These are phyloP conservation scores for Epizoanthus rinbou DNA, from an alignment of 92 coral and sea anemone species.

Conservation along the genomic window DNA sequence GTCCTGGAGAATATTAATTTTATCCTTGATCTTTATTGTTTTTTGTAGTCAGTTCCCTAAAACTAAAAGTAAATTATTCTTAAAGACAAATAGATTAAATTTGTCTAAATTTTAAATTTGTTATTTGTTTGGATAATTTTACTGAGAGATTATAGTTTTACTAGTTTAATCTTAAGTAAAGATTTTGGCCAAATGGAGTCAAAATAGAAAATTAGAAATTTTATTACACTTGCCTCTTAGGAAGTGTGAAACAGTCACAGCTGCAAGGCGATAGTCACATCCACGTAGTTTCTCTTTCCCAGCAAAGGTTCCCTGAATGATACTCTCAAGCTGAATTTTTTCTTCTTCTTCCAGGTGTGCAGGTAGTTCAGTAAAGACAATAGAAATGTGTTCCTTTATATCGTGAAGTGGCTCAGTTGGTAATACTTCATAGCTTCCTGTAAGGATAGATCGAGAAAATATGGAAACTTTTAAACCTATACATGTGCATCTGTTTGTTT, in stretches of 20 bases:
- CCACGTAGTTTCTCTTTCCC: conserved; percentile 56
- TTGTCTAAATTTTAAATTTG: conserved; percentile 16
- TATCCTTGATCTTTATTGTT: conserved; percentile 14
- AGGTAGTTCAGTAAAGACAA: conserved; percentile 53
- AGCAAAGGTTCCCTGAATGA: conserved; percentile 39
- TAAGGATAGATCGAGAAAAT: not conserved
- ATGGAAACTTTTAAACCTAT: not conserved
- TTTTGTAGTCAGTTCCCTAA: conserved; percentile 6
- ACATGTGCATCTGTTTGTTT: not conserved
- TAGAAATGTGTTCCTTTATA: conserved; percentile 47
- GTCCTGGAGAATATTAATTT: conserved; percentile 18
- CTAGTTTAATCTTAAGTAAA: not conserved
- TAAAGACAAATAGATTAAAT: conserved; percentile 8
- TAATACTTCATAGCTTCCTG: conserved; percentile 56
- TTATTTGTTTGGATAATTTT: conserved; percentile 18
- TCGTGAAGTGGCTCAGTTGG: conserved; percentile 61
- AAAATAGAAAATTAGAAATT: conserved; percentile 9
- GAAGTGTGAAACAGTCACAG: conserved; percentile 46
- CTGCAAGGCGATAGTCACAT: conserved; percentile 47
- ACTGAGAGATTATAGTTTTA: conserved; percentile 1
- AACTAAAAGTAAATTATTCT: conserved; percentile 21
- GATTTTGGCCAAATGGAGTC: not conserved
- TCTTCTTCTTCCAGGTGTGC: conserved; percentile 50
- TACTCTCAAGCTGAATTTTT: conserved; percentile 21
- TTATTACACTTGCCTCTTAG: conserved; percentile 45